Conservation (phyloP, 1,140 invertebrate genomes). For the Ptiloglossa arizonensis region DNA sequence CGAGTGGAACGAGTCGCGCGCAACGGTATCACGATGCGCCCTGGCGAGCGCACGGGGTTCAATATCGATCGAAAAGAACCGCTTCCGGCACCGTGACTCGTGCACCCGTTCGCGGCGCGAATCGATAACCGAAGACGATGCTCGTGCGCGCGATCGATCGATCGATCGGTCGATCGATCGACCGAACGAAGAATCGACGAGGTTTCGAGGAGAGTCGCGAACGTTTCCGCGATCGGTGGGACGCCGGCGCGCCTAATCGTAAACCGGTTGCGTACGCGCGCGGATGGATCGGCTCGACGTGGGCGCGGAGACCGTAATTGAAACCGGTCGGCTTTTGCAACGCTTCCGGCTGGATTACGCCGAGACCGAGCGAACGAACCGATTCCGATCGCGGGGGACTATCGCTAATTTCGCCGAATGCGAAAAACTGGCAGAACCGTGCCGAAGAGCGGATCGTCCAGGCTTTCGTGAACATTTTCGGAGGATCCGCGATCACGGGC, state of each 20-base stretch:
- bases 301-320: conserved; percentile 3
- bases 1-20: too few relatives aligned
- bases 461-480: background rate
- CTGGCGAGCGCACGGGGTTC: too few relatives aligned
- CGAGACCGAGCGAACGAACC: conserved; percentile 18
- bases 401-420: background rate
- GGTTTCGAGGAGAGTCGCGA: conserved; percentile 2
- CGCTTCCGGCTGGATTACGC: conserved; percentile 30
- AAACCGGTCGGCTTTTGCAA: conserved; percentile 12
- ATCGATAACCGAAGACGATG: conserved; percentile 44
- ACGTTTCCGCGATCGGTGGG: background rate
- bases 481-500: background rate
- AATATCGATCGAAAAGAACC: too few relatives aligned
- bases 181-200: conserved; percentile 44
- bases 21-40: too few relatives aligned
- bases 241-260: background rate
- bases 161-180: conserved; percentile 47
- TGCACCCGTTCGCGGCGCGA: too few relatives aligned
- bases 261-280: background rate
- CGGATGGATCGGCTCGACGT: too few relatives aligned
- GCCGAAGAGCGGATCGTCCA: background rate
- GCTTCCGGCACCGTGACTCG: too few relatives aligned
- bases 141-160: background rate
- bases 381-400: too few relatives aligned
- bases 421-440: background rate